Base-by-base conservation (phyloP, 2,113 vertebrate species). In the Sclerurus mexicanus region DNA sequence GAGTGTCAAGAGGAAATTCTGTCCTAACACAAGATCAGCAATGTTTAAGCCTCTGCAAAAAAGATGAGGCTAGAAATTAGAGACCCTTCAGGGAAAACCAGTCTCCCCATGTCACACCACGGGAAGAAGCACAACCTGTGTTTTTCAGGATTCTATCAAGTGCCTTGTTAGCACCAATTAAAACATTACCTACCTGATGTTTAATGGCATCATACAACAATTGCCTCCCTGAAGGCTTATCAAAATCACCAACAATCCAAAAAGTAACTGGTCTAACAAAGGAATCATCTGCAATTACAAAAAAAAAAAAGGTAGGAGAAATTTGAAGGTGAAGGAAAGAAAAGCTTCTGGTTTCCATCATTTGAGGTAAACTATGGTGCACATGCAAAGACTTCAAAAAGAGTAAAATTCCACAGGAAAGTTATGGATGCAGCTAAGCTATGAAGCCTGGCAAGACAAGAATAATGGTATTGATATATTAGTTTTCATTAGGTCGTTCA, bases 191-290 rank as follows among this genome's bases (percentile, higher is more conserved):
- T 97, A 99, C 99, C 98, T 99, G 99, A 97, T 99, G 99, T 97
- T 98, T 99, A 96, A 99, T 99, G 83, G 99, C 99, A 93, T 99
- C 99, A 49, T 99, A 99, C n/a, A 99, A 94, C 83, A 99, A 95
- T 17, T 99, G 99, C 58, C 99, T 98, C 84, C 99, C 99, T 4
- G 99, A 98, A 62, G 99, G 98, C 56, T 98, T 98, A 97, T 99
- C 99, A 90, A 99, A 99, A 97, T 99, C 99, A 75, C 99, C 99
- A 73, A 99, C 99, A 84, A 99, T 98, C 99, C 99, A 99, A 93
- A 99, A 99, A 30, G 99, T 99, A 91, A 99, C 99, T 7, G 99
- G 99, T 94, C 99, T 99, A 96, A 99, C 98, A 97, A 98, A 99
- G 93, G 98, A 98, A 85, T 99, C 99, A 95, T 99, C 99, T 99